Conservation (phyloP, 2,797 vertebrate genomes). For the Harpagifer antarcticus region DNA sequence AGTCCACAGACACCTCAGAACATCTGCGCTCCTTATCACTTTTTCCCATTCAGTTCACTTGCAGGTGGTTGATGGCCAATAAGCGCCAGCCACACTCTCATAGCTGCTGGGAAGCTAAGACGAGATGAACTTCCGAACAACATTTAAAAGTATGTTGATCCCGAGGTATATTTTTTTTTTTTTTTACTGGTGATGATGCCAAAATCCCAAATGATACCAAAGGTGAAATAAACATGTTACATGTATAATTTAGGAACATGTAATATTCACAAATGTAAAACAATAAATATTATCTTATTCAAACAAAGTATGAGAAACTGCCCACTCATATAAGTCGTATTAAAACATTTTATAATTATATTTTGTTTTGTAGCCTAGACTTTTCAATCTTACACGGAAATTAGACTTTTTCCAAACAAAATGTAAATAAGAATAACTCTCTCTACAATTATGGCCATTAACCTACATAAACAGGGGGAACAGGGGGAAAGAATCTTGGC, state of each 20-base stretch:
- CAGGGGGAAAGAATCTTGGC: fast-evolving
- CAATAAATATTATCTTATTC: neutral
- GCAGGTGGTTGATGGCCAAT: conserved; percentile 52
- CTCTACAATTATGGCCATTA: neutral
- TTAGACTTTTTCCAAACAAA: no score
- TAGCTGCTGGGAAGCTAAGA: conserved; percentile 9
- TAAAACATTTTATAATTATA: neutral
- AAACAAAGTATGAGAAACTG: neutral
- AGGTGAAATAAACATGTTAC: neutral
- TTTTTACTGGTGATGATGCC: neutral
- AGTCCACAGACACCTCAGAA: conserved; percentile 36
- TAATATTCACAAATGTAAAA: neutral
- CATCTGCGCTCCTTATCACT: conserved; percentile 82
- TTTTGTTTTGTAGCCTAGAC: no score
- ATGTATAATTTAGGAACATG: neutral
- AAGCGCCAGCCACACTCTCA: conserved; percentile 22
- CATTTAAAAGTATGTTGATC: neutral
- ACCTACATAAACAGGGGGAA: neutral
- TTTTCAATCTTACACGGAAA: no score
- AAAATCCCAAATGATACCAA: neutral
- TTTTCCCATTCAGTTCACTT: conserved; percentile 68
- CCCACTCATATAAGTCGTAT: neutral
- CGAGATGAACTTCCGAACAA: neutral
- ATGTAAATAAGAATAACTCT: neutral
- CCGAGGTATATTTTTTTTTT: neutral